Conservation (phyloP, 2,888 invertebrate species). For the Drosophila infuscata region DNA sequence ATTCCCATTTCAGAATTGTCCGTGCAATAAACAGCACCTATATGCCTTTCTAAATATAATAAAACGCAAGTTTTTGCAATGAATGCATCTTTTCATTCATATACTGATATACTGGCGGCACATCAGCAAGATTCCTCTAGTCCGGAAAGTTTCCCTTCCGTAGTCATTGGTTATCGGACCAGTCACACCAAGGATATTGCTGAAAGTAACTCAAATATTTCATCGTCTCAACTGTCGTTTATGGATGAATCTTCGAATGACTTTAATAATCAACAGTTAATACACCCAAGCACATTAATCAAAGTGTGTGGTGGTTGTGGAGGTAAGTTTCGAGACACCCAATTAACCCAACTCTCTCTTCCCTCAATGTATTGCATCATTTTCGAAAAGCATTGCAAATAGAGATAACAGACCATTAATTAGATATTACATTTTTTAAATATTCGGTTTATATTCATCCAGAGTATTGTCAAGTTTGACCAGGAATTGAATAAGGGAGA, state of each 20-base stretch:
- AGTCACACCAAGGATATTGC: conserved; percentile 82
- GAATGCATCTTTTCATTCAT: conserved; percentile 96
- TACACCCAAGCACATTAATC: conserved; percentile 85
- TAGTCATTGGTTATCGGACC: conserved; percentile 85
- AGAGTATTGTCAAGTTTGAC: too few relatives aligned
- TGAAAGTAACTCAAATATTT: conserved; percentile 85
- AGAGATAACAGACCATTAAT: neutral
- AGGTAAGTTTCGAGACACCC: conserved; percentile 85
- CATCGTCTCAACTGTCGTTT: conserved; percentile 82
- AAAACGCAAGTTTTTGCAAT: conserved; percentile 87
- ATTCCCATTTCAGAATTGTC: conserved; percentile 35
- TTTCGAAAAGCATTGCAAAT: neutral
- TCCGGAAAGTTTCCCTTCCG: conserved; percentile 89
- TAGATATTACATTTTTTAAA: too few relatives aligned
- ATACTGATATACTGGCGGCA: conserved; percentile 92
- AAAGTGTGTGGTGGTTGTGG: conserved; percentile 96
- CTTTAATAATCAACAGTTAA: conserved; percentile 83
- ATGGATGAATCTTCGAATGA: conserved; percentile 84
- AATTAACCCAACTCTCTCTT: neutral
- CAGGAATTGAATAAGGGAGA: too few relatives aligned
- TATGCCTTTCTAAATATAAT: conserved; percentile 69
- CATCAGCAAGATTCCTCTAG: conserved; percentile 88
- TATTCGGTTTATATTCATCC: too few relatives aligned
- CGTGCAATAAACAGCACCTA: conserved; percentile 69
- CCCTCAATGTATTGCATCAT: neutral